Evolutionary conservation across 2,113 vertebrate genomes (phyloP).

Genomic region (Proterorhinus semilunaris): DNA sequence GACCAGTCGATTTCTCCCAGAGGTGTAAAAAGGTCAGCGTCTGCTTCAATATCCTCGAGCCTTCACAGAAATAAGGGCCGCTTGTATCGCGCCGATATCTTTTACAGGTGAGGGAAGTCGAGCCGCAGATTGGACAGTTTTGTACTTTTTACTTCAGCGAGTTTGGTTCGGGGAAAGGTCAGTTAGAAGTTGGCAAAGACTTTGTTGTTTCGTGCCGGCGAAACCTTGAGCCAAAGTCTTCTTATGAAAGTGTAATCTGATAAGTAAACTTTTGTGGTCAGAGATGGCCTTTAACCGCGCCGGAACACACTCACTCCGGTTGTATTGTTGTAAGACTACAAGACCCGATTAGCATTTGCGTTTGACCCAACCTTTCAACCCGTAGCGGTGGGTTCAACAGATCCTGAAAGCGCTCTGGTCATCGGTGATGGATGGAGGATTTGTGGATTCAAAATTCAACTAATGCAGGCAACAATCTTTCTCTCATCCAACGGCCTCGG

Average conservation of each 20-base stretch:
- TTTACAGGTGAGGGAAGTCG: slow-evolving; percentile 16
- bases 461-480: too few species aligned
- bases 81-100: slow-evolving; percentile 14
- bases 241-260: not conserved
- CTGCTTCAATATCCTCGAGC: slow-evolving; percentile 34
- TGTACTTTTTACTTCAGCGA: not conserved
- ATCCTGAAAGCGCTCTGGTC: too few species aligned
- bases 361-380: too few species aligned
- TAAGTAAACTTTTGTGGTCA: too few species aligned
- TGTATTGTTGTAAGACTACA: too few species aligned
- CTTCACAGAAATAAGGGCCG: slow-evolving; percentile 20
- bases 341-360: too few species aligned
- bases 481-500: too few species aligned
- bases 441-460: too few species aligned
- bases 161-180: not conserved
- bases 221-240: not conserved
- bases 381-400: too few species aligned
- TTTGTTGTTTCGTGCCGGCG: not conserved
- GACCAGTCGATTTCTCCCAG: slow-evolving; percentile 48
- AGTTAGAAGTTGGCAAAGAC: not conserved
- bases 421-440: too few species aligned
- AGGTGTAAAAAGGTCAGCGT: slow-evolving; percentile 48
- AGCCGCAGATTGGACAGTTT: not conserved
- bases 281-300: not conserved
- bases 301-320: too few species aligned